phyloP scores from a whole-genome alignment of 2,113 vertebrate species.

The Dendrocopos noguchii region DNA sequence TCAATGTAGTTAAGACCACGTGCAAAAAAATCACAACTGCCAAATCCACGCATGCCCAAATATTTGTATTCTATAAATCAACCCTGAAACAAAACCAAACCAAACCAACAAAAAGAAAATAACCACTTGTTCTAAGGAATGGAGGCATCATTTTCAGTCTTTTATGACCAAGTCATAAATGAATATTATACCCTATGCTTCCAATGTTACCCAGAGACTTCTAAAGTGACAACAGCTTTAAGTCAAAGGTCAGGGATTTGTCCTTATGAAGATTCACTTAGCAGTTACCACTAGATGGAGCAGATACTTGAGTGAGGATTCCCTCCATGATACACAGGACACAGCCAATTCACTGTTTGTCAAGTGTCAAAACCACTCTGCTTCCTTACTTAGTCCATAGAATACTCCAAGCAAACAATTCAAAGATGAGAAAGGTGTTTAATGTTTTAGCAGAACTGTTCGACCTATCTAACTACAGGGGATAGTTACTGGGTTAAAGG shows the following conservation, averaged over 20 bases:
- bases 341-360: not conserved
- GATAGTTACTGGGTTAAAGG: not conserved
- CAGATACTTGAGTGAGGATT: not conserved
- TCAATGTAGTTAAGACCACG: not conserved
- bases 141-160: not conserved
- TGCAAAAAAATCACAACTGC: not conserved
- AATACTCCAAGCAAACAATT: not conserved
- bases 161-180: not conserved
- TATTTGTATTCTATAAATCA: not conserved
- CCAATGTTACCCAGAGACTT: not conserved
- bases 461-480: not conserved
- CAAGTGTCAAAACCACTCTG: not conserved
- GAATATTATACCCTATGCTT: not conserved
- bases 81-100: not conserved
- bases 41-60: not conserved
- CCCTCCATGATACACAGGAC: not conserved
- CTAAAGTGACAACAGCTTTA: not conserved
- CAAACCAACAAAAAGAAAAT: not conserved
- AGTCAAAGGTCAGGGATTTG: not conserved
- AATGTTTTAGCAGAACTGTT: not conserved
- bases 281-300: constrained; percentile 47
- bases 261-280: not conserved
- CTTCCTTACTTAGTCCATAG: not conserved
- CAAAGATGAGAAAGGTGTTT: not conserved
- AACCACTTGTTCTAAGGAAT: not conserved